Percentiles rank a stretch among this genome's conserved stretches.
These are phyloP conservation scores for Phylloscopus collybita DNA, from an alignment of 2,797 vertebrate species.

Conservation along the genomic window DNA sequence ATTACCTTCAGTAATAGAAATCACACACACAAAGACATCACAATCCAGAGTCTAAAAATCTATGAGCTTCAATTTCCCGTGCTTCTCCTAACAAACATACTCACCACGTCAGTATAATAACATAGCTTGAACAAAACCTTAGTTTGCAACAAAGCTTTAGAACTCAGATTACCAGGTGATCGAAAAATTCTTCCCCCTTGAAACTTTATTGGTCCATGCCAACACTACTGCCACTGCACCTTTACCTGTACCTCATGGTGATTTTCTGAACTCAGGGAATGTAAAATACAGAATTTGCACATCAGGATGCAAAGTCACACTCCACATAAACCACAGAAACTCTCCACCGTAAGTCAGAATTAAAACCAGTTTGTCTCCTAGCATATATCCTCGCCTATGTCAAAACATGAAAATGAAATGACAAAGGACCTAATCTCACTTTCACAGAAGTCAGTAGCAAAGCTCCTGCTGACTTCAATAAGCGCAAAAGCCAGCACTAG, in stretches of 20 bases:
- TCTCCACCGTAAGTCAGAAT: background rate
- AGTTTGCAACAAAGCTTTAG: background rate
- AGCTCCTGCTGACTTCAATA: background rate
- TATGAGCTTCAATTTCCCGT: background rate
- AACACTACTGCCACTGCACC: background rate
- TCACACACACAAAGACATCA: background rate
- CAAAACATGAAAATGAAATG: background rate
- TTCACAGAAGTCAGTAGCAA: background rate
- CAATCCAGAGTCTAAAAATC: background rate
- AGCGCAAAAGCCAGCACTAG: background rate
- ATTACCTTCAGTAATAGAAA: background rate
- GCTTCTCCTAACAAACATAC: background rate
- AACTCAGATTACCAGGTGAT: background rate
- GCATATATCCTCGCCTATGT: background rate
- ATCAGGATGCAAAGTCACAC: background rate
- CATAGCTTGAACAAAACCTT: background rate
- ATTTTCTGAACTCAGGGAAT: background rate
- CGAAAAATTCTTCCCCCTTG: background rate
- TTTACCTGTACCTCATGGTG: background rate
- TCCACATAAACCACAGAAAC: background rate
- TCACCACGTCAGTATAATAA: background rate
- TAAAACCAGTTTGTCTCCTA: background rate
- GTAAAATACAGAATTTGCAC: background rate
- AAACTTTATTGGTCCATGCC: background rate
- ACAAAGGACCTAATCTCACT: background rate